Percentiles rank a stretch among this genome's conserved stretches.
Evolutionary conservation across 2,113 vertebrate genomes (phyloP).

Genomic region (Siphamia tubifer): DNA sequence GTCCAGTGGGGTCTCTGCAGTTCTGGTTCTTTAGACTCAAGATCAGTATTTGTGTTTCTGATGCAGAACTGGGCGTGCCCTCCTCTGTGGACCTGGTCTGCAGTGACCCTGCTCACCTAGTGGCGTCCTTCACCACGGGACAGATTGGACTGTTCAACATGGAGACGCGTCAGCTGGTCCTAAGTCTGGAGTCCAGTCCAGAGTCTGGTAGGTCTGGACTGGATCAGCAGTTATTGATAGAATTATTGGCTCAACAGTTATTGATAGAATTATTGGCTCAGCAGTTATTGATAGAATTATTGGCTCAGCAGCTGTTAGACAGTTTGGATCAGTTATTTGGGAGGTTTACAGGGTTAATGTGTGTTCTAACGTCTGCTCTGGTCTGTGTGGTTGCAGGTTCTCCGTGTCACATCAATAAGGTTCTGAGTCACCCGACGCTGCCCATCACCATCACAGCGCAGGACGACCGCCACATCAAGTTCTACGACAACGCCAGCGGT

Average conservation of each 20-base stretch:
- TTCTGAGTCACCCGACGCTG: constrained; percentile 98
- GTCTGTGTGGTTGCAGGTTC: constrained; percentile 60
- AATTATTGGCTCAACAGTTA: too few relatives aligned
- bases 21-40: too few relatives aligned
- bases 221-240: too few relatives aligned
- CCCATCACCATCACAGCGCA: constrained; percentile 97
- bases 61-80: constrained; percentile 90
- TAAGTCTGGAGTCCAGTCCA: constrained; percentile 87
- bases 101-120: constrained; percentile 95
- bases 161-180: constrained; percentile 92
- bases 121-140: constrained; percentile 92
- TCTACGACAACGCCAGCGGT: constrained; percentile 97
- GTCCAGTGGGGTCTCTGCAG: too few relatives aligned
- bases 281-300: too few relatives aligned
- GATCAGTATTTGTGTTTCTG: constrained; percentile 14
- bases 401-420: constrained; percentile 94
- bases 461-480: constrained; percentile 97
- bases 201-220: constrained; percentile 91
- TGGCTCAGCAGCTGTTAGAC: too few relatives aligned
- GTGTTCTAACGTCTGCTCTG: too few relatives aligned
- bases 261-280: too few relatives aligned
- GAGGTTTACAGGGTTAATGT: too few relatives aligned
- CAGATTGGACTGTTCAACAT: constrained; percentile 95
- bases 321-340: too few relatives aligned
- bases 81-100: constrained; percentile 96